Percentiles rank a stretch among this genome's conserved stretches.
phyloP scores from a whole-genome alignment of 2,113 vertebrate species.

The Oryzias celebensis region DNA sequence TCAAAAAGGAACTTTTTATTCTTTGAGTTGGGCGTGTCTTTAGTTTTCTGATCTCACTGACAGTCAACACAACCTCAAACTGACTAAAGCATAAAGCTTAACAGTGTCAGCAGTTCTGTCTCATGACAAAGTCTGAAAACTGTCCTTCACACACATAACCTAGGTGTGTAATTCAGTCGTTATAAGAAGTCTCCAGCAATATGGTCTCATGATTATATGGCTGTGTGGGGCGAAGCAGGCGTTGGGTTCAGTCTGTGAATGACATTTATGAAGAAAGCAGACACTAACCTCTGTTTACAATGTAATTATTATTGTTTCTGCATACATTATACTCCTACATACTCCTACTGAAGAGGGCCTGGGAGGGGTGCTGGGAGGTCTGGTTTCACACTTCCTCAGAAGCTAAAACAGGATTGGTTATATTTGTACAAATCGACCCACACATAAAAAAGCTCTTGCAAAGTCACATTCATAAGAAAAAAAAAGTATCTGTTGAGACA shows the following conservation, averaged over 20 bases:
- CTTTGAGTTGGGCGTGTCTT: too few species aligned
- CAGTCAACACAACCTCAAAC: too few species aligned
- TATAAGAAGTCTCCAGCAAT: background rate
- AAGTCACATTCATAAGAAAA: too few species aligned
- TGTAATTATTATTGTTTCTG: constrained; percentile 46
- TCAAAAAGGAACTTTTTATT: too few species aligned
- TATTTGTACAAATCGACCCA: too few species aligned
- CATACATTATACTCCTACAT: constrained; percentile 12
- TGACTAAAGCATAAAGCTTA: background rate
- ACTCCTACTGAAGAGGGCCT: too few species aligned
- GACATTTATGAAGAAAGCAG: background rate
- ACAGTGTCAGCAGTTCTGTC: constrained; percentile 3
- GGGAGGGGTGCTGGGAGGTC: too few species aligned
- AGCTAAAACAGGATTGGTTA: too few species aligned
- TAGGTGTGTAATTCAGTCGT: background rate
- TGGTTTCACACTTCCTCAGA: too few species aligned
- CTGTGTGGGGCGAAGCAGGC: background rate
- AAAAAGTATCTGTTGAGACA: too few species aligned
- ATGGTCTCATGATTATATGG: constrained; percentile 31
- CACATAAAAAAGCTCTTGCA: too few species aligned
- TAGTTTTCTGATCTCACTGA: too few species aligned
- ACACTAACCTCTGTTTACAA: constrained; percentile 35
- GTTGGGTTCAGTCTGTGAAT: constrained; percentile 1
- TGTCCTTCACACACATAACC: background rate
- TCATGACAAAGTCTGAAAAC: constrained; percentile 4